Base-by-base conservation (phyloP, 2,888 invertebrate genomes). In the Galeopsomyia nigrocyanea region DNA sequence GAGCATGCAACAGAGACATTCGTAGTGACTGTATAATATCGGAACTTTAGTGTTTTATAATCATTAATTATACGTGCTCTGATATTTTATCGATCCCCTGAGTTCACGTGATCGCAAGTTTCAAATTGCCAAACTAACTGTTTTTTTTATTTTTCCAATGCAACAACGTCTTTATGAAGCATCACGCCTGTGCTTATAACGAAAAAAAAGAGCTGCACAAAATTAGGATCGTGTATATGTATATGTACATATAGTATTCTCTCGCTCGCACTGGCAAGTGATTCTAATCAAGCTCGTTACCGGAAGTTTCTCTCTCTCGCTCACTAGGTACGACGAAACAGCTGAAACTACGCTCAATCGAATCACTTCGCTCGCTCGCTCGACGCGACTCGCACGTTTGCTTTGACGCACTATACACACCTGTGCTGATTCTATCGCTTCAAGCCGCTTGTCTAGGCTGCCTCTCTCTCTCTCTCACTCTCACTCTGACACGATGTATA, bases 271-370 rank as follows among this genome's bases (percentile, higher is more conserved):
- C 65, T 70, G 51, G 31, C 64, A 49, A 71, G 71, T 71, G 65
- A 71, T 71, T 75, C 63, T 73, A 65, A 75, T 78, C 77, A 80
- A 81, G 78, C 78, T 80, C 78, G 81, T 81, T 80, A 81, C 76
- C 71, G 62, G 67, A 75, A 77, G 53, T 75, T 76, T 57, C 65
- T 51, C 22, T 16, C 22, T 49, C 21, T 7, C 58, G 2, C 3
- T 9, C 31, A 3, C 39, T 22, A 17, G n/a, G 21, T 55, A 56
- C 46, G 22, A 39, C 19, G 50, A 16, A 58, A 67, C 58, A 31
- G 26, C 21, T 46, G 53, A 68, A 68, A 61, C 53, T 60, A 65
- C 60, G 39, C 50, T 65, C 69, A 56, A 53, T 65, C 39, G 71
- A 67, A 74, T 71, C 56, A 16, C 50, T 50, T 66, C 61, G 58